phyloP scores from a whole-genome alignment of 2,797 vertebrate genomes.

The Heterohyrax brucei region DNA sequence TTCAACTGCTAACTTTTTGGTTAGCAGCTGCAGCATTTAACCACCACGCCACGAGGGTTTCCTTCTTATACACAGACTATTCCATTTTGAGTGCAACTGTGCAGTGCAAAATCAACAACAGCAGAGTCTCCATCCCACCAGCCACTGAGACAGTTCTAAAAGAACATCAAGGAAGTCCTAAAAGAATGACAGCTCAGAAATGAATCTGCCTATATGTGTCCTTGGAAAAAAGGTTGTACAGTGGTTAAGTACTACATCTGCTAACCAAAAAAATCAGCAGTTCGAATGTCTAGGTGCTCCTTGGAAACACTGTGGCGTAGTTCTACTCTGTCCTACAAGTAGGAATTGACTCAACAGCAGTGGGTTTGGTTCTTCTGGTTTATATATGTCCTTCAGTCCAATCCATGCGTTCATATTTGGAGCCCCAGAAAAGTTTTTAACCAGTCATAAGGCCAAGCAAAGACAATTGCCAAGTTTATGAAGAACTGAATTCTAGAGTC shows the following conservation, averaged over 20 bases:
- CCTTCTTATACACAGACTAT: not conserved
- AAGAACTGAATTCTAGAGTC: slow-evolving; percentile 59
- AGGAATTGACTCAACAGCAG: too few relatives aligned
- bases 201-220: slow-evolving; percentile 7
- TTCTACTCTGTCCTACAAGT: too few relatives aligned
- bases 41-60: too few relatives aligned
- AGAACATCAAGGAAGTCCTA: slow-evolving; percentile 2
- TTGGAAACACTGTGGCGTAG: too few relatives aligned
- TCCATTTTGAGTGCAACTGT: slow-evolving; percentile 19
- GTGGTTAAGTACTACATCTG: too few relatives aligned
- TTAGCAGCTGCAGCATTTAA: too few relatives aligned
- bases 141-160: not conserved
- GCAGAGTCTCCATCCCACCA: not conserved
- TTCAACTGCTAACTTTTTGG: too few relatives aligned
- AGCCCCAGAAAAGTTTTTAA: slow-evolving; percentile 40
- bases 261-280: too few relatives aligned
- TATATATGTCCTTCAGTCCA: slow-evolving; percentile 17
- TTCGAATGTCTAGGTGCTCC: too few relatives aligned
- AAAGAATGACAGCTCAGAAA: not conserved
- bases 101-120: slow-evolving; percentile 23
- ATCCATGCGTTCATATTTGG: not conserved
- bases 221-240: not conserved
- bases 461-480: not conserved
- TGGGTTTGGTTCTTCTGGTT: too few relatives aligned
- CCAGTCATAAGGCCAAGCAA: slow-evolving; percentile 41